These are phyloP conservation scores for Ornithorhynchus anatinus DNA, from an alignment of 2,113 vertebrate species.

Conservation along the genomic window DNA sequence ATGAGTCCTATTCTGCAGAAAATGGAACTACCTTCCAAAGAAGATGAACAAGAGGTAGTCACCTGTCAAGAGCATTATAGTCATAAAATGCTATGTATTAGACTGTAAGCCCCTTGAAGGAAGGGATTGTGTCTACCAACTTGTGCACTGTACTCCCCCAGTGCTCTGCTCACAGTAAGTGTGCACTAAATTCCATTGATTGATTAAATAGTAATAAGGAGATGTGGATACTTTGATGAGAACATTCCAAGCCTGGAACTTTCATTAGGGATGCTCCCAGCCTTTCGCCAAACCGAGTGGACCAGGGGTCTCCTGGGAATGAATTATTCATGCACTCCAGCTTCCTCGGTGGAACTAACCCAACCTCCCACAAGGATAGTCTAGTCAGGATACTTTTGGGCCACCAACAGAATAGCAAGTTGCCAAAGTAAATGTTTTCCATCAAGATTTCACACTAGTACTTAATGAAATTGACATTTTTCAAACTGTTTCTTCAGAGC, in stretches of 20 bases:
- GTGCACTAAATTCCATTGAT: no score
- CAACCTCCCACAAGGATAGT: conserved; percentile 63
- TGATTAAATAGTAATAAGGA: background rate
- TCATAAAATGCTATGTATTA: no score
- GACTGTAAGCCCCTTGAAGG: no score
- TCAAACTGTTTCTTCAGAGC: conserved; percentile 70
- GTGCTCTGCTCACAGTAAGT: no score
- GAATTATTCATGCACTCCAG: conserved; percentile 53
- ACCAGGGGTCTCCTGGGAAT: background rate
- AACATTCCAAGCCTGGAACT: background rate
- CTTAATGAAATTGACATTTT: conserved; percentile 73
- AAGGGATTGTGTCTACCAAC: no score
- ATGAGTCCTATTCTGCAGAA: no score
- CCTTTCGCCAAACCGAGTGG: background rate
- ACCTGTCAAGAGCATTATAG: no score
- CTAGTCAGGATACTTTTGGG: conserved; percentile 60
- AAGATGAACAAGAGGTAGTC: no score
- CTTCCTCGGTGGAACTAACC: conserved; percentile 6
- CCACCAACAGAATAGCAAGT: conserved; percentile 68
- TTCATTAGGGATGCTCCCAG: background rate
- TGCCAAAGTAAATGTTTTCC: conserved; percentile 80
- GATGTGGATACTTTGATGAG: background rate
- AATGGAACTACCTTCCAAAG: no score
- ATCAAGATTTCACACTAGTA: conserved; percentile 71
- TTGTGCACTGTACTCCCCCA: no score